Conservation (phyloP, 2,113 vertebrate genomes). For the Leptosomus discolor region DNA sequence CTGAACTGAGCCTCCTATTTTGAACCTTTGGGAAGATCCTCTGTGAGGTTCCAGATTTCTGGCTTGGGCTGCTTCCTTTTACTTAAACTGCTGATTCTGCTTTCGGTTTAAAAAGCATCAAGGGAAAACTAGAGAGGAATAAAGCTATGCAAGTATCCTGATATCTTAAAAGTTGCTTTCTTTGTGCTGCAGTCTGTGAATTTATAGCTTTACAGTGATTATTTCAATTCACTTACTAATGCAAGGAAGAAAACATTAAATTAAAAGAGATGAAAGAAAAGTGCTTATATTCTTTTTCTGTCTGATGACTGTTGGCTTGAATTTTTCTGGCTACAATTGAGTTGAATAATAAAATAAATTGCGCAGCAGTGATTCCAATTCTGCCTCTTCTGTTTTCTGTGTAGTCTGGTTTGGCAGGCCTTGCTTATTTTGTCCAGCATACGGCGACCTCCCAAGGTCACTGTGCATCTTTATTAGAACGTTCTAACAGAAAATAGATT, state of each 20-base stretch:
- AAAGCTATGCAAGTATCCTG: not conserved
- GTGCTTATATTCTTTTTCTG: not conserved
- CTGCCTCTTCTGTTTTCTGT: not conserved
- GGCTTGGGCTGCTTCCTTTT: not conserved
- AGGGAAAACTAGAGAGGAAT: not conserved
- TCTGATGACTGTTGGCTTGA: not conserved
- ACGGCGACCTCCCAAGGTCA: not conserved
- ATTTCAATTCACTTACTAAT: not conserved
- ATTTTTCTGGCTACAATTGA: not conserved
- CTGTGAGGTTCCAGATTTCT: not conserved
- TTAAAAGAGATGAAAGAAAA: not conserved
- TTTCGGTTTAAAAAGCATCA: not conserved
- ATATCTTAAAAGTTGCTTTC: not conserved
- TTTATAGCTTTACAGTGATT: not conserved
- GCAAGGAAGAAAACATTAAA: not conserved
- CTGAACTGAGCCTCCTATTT: not conserved
- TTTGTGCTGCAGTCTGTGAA: not conserved
- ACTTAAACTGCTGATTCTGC: not conserved
- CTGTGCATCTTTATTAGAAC: not conserved
- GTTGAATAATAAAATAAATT: slow-evolving; percentile 22
- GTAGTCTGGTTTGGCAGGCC: not conserved
- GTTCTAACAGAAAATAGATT: not conserved
- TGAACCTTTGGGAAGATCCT: not conserved
- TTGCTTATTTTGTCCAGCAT: not conserved
- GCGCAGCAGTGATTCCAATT: slow-evolving; percentile 5